Evolutionary conservation across 2,888 invertebrate genomes (phyloP).

Genomic region (Esperia sulphurella): DNA sequence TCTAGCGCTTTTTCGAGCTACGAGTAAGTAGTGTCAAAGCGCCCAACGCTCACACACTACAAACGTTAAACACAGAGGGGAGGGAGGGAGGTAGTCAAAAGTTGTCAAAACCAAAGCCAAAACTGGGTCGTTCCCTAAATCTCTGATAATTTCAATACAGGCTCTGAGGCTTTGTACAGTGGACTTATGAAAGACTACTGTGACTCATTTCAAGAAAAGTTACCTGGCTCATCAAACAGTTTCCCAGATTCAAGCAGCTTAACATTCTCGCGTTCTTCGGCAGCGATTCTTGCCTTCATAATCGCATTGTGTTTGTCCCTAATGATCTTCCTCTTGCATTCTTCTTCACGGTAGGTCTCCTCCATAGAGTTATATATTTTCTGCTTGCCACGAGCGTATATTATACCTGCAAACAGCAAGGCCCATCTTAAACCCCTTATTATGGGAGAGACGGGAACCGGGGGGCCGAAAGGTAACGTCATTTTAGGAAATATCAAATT

Average conservation of each 20-base stretch:
- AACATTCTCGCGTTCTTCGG: conserved; percentile 45
- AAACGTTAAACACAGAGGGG: no score
- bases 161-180: no score
- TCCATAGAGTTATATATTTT: conserved; percentile 43
- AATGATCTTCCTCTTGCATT: conserved; percentile 47
- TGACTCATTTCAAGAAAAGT: background rate
- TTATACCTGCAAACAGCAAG: conserved; percentile 52
- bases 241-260: conserved; percentile 51
- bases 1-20: no score
- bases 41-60: no score
- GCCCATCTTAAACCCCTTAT: conserved; percentile 56
- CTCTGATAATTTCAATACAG: no score
- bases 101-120: no score
- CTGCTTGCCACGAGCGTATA: conserved; percentile 55
- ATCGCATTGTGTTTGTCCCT: conserved; percentile 47
- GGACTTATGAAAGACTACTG: no score
- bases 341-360: conserved; percentile 35
- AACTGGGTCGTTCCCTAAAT: no score
- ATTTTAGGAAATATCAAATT: conserved; percentile 18
- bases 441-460: conserved; percentile 59
- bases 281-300: conserved; percentile 44
- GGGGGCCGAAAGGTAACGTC: conserved; percentile 52
- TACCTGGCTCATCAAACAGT: conserved; percentile 33
- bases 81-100: no score
- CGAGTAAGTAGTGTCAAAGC: no score